Conservation (phyloP, 1,140 invertebrate genomes). For the Sarcophaga peregrina region DNA sequence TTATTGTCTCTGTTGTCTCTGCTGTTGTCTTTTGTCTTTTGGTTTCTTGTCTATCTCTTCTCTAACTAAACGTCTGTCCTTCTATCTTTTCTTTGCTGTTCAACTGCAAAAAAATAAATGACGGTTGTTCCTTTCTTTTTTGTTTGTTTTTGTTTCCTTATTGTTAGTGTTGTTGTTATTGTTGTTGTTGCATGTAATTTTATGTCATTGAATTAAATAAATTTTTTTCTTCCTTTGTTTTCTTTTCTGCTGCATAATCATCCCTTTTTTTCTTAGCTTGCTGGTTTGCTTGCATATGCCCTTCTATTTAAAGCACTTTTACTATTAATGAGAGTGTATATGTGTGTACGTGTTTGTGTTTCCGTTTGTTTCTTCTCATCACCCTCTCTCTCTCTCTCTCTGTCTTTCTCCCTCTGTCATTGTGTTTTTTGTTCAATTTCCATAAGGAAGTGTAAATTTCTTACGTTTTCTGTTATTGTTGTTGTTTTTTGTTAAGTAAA, state of each 20-base stretch:
- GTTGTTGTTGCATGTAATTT: constrained; percentile 34
- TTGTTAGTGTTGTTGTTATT: background rate
- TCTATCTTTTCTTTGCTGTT: constrained; percentile 1
- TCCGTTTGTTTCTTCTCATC: too few species aligned
- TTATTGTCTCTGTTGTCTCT: background rate
- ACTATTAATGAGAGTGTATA: too few species aligned
- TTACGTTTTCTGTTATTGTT: background rate
- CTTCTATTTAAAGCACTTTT: too few species aligned
- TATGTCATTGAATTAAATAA: constrained; percentile 38
- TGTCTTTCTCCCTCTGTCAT: too few species aligned
- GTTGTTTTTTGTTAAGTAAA: background rate
- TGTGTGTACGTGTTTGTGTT: too few species aligned
- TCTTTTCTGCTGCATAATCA: constrained; percentile 27
- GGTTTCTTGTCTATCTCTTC: background rate
- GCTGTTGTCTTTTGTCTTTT: background rate
- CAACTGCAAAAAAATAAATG: background rate
- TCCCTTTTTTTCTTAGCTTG: background rate
- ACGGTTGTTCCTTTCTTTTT: background rate
- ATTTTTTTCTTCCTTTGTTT: background rate
- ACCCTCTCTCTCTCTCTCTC: too few species aligned
- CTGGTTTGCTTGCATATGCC: too few species aligned
- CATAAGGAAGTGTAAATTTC: constrained; percentile 24
- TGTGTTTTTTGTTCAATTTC: background rate
- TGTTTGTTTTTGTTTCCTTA: background rate
- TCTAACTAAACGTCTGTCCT: background rate